Base-by-base conservation (phyloP, 2,888 invertebrate species). In the Drosophila monieri region DNA sequence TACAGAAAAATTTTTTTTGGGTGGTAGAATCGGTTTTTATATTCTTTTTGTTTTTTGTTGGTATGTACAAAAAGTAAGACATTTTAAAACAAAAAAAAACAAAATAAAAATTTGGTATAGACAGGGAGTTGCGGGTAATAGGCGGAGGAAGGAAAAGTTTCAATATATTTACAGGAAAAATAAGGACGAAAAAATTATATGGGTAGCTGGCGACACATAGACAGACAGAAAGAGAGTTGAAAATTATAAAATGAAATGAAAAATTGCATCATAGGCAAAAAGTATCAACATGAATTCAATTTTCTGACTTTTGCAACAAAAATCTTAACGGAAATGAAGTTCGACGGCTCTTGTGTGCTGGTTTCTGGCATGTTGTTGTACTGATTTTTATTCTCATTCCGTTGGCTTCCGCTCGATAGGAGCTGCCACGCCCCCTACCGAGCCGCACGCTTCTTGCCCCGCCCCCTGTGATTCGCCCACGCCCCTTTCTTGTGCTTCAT, bases 251-350 rank as follows among this genome's bases (percentile, higher is more conserved):
- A 66, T 74, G 52, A 64, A 64, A 71, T 76, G 78, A 69, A 78
- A 84, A 84, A 86, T 77, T 77, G 88, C 80, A 81, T 90, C 90
- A 90, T 90, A 90, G 89, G 90, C 89, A 90, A 90, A 90, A 89
- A 84, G 89, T 89, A 89, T 88, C 78, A 86, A 88, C 90, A 89
- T 87, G 85, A 89, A 78, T 87, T 88, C 76, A 81, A 77, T 85
- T 80, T 86, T 88, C 77, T 77, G 76, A 78, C 73, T 78, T 48
- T 53, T 70, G 87, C 90, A 85, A 87, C 90, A 90, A 90, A 87
- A 84, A 76, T 77, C 73, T 89, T 90, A 90, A 90, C 89, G 90
- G 90, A 90, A 90, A 90, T 90, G 90, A 90, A 89, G 77, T 77
- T 75, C 72, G 80, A 47, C 70, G 79, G 58, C 67, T 69, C 65